Conservation (phyloP, 2,888 invertebrate species). For the Embidobia sp. region DNA sequence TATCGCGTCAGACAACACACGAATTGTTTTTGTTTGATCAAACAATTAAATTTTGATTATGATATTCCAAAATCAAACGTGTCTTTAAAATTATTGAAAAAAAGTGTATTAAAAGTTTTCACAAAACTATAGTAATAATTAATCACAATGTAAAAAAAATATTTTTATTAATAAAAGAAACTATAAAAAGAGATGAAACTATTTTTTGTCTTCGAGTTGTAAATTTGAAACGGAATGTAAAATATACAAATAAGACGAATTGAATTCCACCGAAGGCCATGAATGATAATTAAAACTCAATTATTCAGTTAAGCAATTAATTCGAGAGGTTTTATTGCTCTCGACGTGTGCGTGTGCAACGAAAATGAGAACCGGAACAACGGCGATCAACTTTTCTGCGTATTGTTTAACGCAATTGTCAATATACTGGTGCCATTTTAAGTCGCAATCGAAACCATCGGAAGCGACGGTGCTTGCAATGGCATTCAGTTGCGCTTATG, state of each 20-base stretch:
- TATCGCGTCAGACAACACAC: too few relatives aligned
- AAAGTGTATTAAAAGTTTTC: too few relatives aligned
- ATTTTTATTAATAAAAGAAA: too few relatives aligned
- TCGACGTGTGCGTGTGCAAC: conserved; percentile 10
- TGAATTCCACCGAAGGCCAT: conserved; percentile 3
- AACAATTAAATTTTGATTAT: too few relatives aligned
- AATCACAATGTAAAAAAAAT: too few relatives aligned
- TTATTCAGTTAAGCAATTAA: conserved; percentile 40
- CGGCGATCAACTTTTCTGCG: conserved; percentile 19
- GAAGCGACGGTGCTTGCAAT: conserved; percentile 17
- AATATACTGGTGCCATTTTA: conserved; percentile 5
- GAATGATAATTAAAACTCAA: conserved; percentile 24
- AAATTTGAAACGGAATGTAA: too few relatives aligned
- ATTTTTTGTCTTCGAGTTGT: too few relatives aligned
- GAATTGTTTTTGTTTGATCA: too few relatives aligned
- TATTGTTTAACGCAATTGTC: conserved; percentile 42
- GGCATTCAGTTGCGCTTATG: conserved; percentile 17
- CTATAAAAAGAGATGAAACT: too few relatives aligned
- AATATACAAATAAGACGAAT: background rate
- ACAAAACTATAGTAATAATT: too few relatives aligned
- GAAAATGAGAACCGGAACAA: conserved; percentile 40
- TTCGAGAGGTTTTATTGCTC: conserved; percentile 32
- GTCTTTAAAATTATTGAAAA: too few relatives aligned
- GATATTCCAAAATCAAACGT: too few relatives aligned
- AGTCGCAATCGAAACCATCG: conserved; percentile 16